Base-by-base conservation (phyloP, 2,113 vertebrate species). In the Callaeas wilsoni region DNA sequence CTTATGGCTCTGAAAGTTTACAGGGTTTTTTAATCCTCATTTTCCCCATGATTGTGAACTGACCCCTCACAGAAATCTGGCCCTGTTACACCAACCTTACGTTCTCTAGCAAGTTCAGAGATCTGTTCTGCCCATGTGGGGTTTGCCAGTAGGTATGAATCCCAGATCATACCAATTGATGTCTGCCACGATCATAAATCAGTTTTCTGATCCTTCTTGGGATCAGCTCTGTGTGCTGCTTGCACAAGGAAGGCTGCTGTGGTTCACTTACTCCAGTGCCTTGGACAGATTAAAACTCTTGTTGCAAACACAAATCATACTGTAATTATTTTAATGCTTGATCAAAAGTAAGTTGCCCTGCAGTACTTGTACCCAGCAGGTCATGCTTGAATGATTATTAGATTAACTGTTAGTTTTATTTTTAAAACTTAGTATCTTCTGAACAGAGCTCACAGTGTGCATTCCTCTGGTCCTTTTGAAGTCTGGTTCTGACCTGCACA, bases 341-440 rank as follows among this genome's bases (percentile, higher is more conserved):
- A 92, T 92, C 93, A 84, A 71, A 94, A 95, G 84, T 63, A 60
- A 70, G 89, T 92, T 94, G 76, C 91, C 94, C 93, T 84, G 89
- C 47, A 94, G 95, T 90, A 63, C 49, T 95, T 89, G 76, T 81
- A 5, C 71, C 50, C 91, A 91, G 79, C 69, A 87, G 64, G 52
- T 69, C 56, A 84, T 81, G 91, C 86, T 75, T 75, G 76, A 84
- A 37, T 87, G 94, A 59, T 97, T 94, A 97, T 92, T 94, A 92
- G 79, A 96, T 97, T 95, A 94, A 95, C 76, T 52, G 65, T 89
- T 94, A 59, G 89, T 90, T 93, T 96, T 84, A 94, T 89, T 94
- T 90, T 96, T 78, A 81, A 97, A 94, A 87, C 68, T 55, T 39
- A 60, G 1, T 92, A 22, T 94, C 42, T 70, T 83, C 84, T 90